Conservation (phyloP, 2,797 vertebrate species). For the Sebastes iracundus region DNA sequence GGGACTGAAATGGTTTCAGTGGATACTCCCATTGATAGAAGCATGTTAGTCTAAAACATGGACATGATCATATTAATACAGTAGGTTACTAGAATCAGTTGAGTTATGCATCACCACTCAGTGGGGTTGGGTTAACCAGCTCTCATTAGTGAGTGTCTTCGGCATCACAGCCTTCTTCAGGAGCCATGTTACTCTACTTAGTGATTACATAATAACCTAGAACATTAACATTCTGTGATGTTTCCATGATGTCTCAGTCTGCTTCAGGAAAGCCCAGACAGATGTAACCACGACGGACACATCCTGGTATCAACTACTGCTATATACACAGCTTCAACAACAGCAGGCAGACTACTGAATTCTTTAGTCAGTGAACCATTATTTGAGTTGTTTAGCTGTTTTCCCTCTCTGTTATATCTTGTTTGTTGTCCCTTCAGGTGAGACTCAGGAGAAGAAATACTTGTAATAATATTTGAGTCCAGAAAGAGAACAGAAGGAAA, state of each 20-base stretch:
- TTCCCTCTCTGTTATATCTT: background rate
- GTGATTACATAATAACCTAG: background rate
- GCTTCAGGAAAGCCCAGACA: background rate
- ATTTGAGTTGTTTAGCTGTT: background rate
- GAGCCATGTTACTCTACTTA: background rate
- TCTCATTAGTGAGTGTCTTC: conserved; percentile 31
- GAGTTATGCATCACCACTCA: conserved; percentile 31
- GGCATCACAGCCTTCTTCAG: conserved; percentile 1
- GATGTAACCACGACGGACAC: background rate
- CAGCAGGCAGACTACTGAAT: background rate
- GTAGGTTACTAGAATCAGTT: conserved; percentile 11
- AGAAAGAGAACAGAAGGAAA: conserved; percentile 16
- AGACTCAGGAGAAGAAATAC: conserved; percentile 6
- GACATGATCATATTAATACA: background rate
- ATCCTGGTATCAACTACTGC: background rate
- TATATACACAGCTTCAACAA: background rate
- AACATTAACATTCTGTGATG: background rate
- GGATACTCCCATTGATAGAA: background rate
- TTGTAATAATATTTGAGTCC: conserved; percentile 34
- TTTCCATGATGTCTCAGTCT: background rate
- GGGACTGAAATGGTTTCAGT: background rate
- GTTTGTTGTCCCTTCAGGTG: background rate
- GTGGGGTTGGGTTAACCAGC: conserved; percentile 24
- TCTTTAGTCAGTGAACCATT: background rate
- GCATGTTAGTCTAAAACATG: background rate